A percentile compares a stretch with the other conserved stretches of the same genome.
Evolutionary conservation across 1,140 invertebrate species (phyloP).

Genomic region (Ceratina australensis): DNA sequence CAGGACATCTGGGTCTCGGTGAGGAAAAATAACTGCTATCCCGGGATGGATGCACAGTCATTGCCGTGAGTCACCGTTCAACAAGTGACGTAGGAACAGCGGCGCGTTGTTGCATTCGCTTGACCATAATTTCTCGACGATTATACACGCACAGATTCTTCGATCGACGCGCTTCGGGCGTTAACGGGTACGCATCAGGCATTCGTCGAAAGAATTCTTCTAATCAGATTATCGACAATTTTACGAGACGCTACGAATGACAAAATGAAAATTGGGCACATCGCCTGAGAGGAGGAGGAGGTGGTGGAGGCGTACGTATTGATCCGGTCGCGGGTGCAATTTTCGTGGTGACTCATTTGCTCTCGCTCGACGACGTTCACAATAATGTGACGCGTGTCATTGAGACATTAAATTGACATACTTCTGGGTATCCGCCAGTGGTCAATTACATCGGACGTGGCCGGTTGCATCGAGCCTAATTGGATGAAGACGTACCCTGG

Average conservation of each 20-base stretch:
- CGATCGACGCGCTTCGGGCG: background rate
- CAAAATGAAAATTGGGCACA: background rate
- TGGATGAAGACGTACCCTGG: conserved; percentile 63
- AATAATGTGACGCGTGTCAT: conserved; percentile 45
- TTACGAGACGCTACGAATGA: no score
- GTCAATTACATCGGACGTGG: conserved; percentile 62
- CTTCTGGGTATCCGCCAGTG: conserved; percentile 39
- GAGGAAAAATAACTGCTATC: background rate
- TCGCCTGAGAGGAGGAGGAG: no score
- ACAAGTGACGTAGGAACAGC: conserved; percentile 29
- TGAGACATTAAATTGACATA: conserved; percentile 46
- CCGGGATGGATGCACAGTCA: conserved; percentile 10
- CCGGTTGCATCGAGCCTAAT: conserved; percentile 54
- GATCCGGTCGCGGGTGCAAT: conserved; percentile 9
- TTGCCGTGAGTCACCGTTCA: conserved; percentile 27
- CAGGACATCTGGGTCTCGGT: conserved; percentile 60
- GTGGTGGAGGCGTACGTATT: background rate
- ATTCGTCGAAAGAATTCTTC: background rate
- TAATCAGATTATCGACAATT: background rate
- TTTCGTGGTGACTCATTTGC: conserved; percentile 27
- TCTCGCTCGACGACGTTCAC: background rate
- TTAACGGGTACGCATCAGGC: background rate
- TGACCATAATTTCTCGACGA: background rate
- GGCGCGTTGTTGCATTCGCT: background rate
- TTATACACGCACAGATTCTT: background rate